Evolutionary conservation across 2,888 invertebrate genomes (phyloP), one percentile per base, ranked within the genome.

Genomic region (Caenorhabditis doughertyi): DNA sequence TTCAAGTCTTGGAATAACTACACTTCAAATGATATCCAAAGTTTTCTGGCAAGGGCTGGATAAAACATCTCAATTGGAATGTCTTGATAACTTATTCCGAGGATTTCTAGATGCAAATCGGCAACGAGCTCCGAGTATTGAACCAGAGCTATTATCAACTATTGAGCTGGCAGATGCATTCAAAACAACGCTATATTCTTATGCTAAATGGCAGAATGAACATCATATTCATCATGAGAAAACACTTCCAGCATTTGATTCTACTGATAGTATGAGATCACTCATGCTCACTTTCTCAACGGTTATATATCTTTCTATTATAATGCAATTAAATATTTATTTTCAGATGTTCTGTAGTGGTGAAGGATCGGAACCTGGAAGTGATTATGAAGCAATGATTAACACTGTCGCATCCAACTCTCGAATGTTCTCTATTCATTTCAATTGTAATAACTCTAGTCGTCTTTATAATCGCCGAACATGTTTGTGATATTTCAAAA

Each of bases 301-400:
- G 49, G 76, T 84, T 2, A 47, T n/a, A n/a, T n/a, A n/a, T n/a
- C n/a, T n/a, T n/a, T n/a, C n/a, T n/a, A n/a, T n/a, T n/a, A n/a
- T n/a, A n/a, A n/a, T n/a, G n/a, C n/a, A n/a, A n/a, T n/a, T n/a
- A n/a, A 13, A 16, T 18, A 44, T 39, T 64, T 25, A 13, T 25
- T 53, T 83, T 44, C 73, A 84, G 84, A 79, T 86, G 47, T 83
- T 84, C 67, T 86, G 86, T 49, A 86, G 71, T 29, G 79, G 81
- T 8, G 86, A 86, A 77, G 84, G 84, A 11, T 51, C 62, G 1
- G 77, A 81, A 25, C 83, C 84, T 7, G 86, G 86, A 21, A 80
- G 80, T 39, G 77, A 84, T 44, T 86, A 85, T 49, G 86, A 86
- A 73, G 84, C 86, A n/a, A 86, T 84, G 86, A 85, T 87, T 21